Base-by-base conservation (phyloP, 2,888 invertebrate species). In the Volucella bombylans region DNA sequence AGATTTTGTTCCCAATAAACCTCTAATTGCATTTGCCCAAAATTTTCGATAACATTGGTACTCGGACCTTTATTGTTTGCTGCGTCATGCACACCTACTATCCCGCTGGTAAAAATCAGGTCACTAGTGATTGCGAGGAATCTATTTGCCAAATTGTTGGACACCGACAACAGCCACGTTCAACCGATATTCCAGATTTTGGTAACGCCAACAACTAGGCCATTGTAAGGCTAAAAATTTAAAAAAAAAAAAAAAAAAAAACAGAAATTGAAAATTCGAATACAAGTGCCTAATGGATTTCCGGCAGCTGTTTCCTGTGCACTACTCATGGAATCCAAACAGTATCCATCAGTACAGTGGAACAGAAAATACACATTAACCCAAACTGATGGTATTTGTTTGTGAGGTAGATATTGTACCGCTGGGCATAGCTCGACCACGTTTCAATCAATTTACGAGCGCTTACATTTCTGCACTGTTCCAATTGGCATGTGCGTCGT, bases 221-320 rank as follows among this genome's bases (percentile, higher is more conserved):
- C 39, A 41, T 8, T 14, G 23, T 14, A 11, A 23, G 38, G 38
- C 1, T 18, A 10, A 14, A 1, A 10, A 14, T 15, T 15, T 8
- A 12, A 18, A 1, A 18, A 18, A 18, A 18, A 1, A 1, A 18
- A 10, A 41, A 38, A 45, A 76, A 54, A 52, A 41, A 64, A 69
- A 61, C 39, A 72, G 73, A 74, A 74, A 74, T 18, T 62, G 15
- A 54, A 82, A 85, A 72, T 67, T 85, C 72, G 49, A 81, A 81
- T 76, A 72, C 81, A 81, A 85, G 81, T 81, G 76, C 85, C 85
- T 85, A 85, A 85, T 85, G 85, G 81, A 85, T 85, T 85, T 85
- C 85, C 85, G 85, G 81, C 80, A 85, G 81, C 85, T 81, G 85
- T 77, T 85, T 85, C 85, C 85, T 81, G 76, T 23, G 67, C 76